Percentiles rank a stretch among this genome's conserved stretches.
Conservation (phyloP, 2,888 invertebrate genomes). For the Ormyrus labotus region DNA sequence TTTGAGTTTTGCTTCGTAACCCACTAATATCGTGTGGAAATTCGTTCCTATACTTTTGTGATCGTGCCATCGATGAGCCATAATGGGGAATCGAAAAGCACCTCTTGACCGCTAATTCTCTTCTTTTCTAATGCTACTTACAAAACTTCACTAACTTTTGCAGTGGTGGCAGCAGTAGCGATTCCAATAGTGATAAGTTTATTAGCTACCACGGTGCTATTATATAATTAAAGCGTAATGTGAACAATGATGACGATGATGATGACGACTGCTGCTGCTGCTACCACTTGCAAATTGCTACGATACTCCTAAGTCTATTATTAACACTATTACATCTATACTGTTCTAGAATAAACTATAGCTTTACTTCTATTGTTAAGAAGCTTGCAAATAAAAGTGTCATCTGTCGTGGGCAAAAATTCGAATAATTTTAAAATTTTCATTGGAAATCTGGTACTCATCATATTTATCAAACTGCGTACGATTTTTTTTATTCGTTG, state of each 20-base stretch:
- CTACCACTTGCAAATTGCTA: slow-evolving; percentile 53
- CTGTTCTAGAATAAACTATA: slow-evolving; percentile 46
- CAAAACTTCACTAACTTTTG: slow-evolving; percentile 24
- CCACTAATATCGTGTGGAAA: slow-evolving; percentile 27
- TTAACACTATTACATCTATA: slow-evolving; percentile 54
- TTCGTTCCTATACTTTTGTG: slow-evolving; percentile 51
- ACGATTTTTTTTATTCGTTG: no score
- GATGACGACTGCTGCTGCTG: slow-evolving; percentile 57
- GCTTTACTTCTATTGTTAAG: slow-evolving; percentile 46
- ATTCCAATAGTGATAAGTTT: slow-evolving; percentile 52
- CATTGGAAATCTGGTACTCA: no score
- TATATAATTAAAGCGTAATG: slow-evolving; percentile 51
- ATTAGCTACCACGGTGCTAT: slow-evolving; percentile 59
- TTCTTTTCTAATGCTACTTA: slow-evolving; percentile 2
- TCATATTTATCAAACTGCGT: no score
- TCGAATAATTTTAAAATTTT: no score
- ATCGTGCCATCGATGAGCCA: slow-evolving; percentile 14
- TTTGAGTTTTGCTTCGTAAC: neutral
- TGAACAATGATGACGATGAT: neutral
- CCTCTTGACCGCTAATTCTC: slow-evolving; percentile 8
- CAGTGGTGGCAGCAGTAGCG: slow-evolving; percentile 56
- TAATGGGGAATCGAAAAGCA: slow-evolving; percentile 35
- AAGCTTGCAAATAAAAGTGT: slow-evolving; percentile 42
- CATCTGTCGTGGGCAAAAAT: neutral
- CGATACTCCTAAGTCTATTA: slow-evolving; percentile 54